Evolutionary conservation across 2,113 vertebrate genomes (phyloP).

Genomic region (Cettia cetti): DNA sequence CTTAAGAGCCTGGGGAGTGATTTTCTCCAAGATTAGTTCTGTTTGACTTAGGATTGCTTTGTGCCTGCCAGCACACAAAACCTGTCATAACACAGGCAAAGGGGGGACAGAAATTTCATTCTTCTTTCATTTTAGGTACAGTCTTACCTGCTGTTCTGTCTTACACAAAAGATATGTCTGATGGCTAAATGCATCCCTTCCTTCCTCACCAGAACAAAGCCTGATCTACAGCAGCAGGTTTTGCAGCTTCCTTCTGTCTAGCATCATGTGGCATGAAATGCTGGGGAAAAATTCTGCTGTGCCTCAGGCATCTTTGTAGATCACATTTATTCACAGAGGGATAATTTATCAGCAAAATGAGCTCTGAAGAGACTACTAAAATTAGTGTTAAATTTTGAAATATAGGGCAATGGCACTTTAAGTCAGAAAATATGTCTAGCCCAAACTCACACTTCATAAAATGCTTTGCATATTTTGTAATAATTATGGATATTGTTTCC

Average conservation of each 20-base stretch:
- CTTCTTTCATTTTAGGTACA: neutral
- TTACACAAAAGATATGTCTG: fast-evolving
- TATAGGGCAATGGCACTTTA: neutral
- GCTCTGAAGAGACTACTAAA: conserved; percentile 21
- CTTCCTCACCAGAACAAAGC: neutral
- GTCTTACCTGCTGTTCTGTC: neutral
- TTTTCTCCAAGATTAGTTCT: neutral
- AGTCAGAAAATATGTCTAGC: conserved; percentile 7
- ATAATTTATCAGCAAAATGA: conserved; percentile 1
- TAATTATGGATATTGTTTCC: neutral
- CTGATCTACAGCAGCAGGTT: neutral
- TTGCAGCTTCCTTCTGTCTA: neutral
- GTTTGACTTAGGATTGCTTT: neutral
- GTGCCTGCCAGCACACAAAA: neutral
- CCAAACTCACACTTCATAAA: conserved; percentile 5
- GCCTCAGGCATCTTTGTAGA: conserved; percentile 16
- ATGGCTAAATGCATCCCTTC: neutral
- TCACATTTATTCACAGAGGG: neutral
- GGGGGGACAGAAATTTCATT: neutral
- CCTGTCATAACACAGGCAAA: neutral
- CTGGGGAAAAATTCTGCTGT: neutral
- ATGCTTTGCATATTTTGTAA: neutral
- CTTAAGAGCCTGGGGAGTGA: neutral
- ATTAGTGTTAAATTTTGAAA: conserved; percentile 5
- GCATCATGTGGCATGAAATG: neutral